A percentile compares a stretch with the other conserved stretches of the same genome.
Evolutionary conservation across 2,797 vertebrate genomes (phyloP).

Genomic region (Argya squamiceps): DNA sequence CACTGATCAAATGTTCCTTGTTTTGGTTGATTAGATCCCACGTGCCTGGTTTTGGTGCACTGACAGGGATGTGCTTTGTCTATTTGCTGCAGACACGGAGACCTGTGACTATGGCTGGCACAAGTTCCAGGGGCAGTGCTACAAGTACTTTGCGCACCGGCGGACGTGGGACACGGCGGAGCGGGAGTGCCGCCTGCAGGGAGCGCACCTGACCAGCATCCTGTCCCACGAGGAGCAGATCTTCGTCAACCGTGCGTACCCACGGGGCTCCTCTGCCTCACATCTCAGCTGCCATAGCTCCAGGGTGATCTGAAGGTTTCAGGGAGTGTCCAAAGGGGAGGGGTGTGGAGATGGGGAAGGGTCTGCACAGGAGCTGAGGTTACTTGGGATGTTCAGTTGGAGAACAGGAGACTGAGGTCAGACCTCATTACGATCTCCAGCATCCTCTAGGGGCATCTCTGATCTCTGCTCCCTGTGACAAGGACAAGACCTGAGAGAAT

Average conservation of each 20-base stretch:
- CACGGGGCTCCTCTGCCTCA: background rate
- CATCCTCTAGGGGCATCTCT: background rate
- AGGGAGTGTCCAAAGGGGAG: background rate
- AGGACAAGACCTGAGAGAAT: background rate
- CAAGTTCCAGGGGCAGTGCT: conserved; percentile 98
- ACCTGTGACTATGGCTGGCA: conserved; percentile 95
- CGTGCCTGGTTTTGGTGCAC: fast-evolving
- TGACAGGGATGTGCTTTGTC: background rate
- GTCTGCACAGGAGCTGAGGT: background rate
- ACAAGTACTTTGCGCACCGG: conserved; percentile 91
- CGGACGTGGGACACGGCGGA: conserved; percentile 95
- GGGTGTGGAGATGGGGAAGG: background rate
- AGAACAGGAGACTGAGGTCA: background rate
- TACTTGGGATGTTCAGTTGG: fast-evolving
- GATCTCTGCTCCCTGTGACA: background rate
- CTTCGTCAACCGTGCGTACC: conserved; percentile 93
- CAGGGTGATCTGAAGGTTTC: background rate
- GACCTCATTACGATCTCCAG: fast-evolving
- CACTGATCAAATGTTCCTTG: fast-evolving
- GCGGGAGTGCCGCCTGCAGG: conserved; percentile 92
- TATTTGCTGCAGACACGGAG: conserved; percentile 85
- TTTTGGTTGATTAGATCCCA: background rate
- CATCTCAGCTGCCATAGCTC: fast-evolving
- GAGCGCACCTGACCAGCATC: conserved; percentile 92
- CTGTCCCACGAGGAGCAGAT: conserved; percentile 91